Conservation (phyloP, 2,797 vertebrate species). For the Oryzias dopingdopingensis region DNA sequence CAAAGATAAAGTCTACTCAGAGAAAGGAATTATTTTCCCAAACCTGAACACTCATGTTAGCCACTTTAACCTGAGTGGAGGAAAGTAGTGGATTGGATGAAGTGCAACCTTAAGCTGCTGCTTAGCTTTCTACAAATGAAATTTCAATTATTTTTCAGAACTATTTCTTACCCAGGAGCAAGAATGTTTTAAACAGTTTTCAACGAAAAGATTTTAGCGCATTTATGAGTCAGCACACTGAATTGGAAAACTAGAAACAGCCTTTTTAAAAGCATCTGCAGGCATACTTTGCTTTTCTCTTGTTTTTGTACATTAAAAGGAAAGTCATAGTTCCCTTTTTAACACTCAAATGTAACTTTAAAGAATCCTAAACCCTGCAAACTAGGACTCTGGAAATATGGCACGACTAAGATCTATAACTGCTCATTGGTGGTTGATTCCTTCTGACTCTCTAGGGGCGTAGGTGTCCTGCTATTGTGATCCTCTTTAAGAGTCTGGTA, state of each 20-base stretch:
- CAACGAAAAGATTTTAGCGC: neutral
- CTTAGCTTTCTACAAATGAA: conserved; percentile 5
- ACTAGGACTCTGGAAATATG: too few species aligned
- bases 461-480: too few species aligned
- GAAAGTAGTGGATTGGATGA: conserved; percentile 4
- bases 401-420: too few species aligned
- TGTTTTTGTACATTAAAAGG: too few species aligned
- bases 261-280: too few species aligned
- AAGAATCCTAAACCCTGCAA: too few species aligned
- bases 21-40: conserved; percentile 2
- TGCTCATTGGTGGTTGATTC: too few species aligned
- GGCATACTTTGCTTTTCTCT: too few species aligned
- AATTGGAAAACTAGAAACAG: neutral
- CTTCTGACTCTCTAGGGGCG: too few species aligned
- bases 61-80: conserved; percentile 1
- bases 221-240: neutral
- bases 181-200: neutral
- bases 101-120: neutral
- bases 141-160: neutral
- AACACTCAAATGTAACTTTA: too few species aligned
- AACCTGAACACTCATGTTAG: conserved; percentile 10
- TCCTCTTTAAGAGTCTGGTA: too few species aligned
- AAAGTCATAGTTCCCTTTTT: too few species aligned
- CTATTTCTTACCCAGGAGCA: conserved; percentile 9
- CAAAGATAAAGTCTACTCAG: conserved; percentile 1